Evolutionary conservation across 2,888 invertebrate genomes (phyloP), one percentile per base, ranked within the genome.

Genomic region (Nomada fabriciana): DNA sequence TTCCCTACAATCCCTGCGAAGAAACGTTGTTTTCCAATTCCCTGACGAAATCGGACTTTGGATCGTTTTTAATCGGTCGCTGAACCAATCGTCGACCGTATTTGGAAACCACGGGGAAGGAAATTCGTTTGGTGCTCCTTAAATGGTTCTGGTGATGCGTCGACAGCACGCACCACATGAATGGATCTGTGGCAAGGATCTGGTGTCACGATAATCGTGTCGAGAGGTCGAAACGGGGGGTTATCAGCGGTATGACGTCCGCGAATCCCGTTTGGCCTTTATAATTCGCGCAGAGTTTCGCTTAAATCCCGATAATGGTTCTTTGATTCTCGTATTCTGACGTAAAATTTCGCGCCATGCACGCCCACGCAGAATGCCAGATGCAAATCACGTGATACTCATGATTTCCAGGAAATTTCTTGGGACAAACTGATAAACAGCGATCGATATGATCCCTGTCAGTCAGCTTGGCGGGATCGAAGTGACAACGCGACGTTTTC

Each of bases 151-250:
- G 7, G n/a, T 23, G 64, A n/a, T 36, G 64, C 23, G 57, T 47
- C 59, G 80, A 73, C 73, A 73, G 67, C 67, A 63, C 43, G 23
- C 4, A 20, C 29, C 4, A 25, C 11, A 3, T 57, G 80, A 50
- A 78, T 80, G 74, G 64, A 80, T 80, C 77, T 80, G 77, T 77
- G 64, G 75, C 72, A 80, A 76, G 75, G 82, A 87, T 85, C 23
- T 77, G 50, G 70, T 77, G 82, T 82, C 73, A 63, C 67, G 82
- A 88, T 89, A 81, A 82, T 78, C 69, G 73, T 84, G 80, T 86
- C 86, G 79, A n/a, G 69, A 73, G 88, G 86, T 88, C 84, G 71
- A 60, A 74, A 20, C 60, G 23, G 10, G 20, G 79, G 85, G 89
- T 87, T 89, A 89, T 88, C 89, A 25, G 64, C 79, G 72, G 80